Percentiles rank a stretch among this genome's conserved stretches.
These are phyloP conservation scores for Frankliniella intonsa DNA, from an alignment of 2,888 invertebrate genomes.

Conservation along the genomic window DNA sequence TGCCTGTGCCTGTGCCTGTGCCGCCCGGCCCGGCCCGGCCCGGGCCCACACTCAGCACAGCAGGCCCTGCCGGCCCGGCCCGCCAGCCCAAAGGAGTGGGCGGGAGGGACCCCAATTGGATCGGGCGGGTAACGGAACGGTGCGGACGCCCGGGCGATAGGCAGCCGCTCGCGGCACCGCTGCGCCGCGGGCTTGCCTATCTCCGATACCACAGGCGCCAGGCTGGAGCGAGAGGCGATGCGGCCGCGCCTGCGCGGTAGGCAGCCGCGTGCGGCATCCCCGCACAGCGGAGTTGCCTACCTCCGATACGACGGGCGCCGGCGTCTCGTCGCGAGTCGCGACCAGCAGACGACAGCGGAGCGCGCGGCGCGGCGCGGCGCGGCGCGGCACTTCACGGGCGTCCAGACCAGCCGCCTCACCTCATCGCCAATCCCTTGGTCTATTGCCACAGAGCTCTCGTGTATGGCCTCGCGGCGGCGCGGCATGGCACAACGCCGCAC, in stretches of 20 bases:
- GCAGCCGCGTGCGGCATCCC: too few relatives aligned
- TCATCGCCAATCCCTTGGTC: too few relatives aligned
- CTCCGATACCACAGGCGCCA: not conserved
- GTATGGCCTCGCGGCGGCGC: not conserved
- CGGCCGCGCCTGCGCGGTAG: too few relatives aligned
- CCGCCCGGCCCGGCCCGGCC: not conserved
- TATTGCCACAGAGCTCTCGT: too few relatives aligned
- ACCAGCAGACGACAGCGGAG: too few relatives aligned
- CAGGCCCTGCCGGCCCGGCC: not conserved
- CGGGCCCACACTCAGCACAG: not conserved
- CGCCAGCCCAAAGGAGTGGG: not conserved
- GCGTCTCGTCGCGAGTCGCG: too few relatives aligned
- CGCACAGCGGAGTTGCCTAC: too few relatives aligned
- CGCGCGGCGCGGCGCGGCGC: too few relatives aligned
- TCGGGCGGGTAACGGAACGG: not conserved
- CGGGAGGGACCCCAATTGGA: not conserved
- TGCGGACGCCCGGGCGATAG: not conserved
- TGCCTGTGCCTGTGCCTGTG: too few relatives aligned
- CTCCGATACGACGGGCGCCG: too few relatives aligned
- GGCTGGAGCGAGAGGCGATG: not conserved
- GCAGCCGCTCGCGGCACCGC: not conserved
- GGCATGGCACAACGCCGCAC: not conserved
- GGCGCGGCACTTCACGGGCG: too few relatives aligned
- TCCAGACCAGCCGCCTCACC: too few relatives aligned
- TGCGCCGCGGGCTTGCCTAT: not conserved